Evolutionary conservation across 2,113 vertebrate species (phyloP), one percentile per base, ranked within the genome.

Genomic region (Epinephelus fuscoguttatus): DNA sequence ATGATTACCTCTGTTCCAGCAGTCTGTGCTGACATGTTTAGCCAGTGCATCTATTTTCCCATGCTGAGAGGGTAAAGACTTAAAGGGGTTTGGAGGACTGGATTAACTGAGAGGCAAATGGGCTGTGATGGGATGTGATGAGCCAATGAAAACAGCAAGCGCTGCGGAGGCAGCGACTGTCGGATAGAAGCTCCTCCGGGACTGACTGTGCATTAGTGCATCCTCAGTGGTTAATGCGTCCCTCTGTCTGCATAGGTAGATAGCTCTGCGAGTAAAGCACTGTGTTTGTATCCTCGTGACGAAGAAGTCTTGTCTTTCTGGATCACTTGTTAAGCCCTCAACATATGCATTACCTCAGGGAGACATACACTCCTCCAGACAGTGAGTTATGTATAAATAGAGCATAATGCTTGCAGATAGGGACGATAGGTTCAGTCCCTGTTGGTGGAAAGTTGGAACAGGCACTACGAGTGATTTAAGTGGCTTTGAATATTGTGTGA

Each of bases 71-170:
- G 60, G 59, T 80, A 84, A 88, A 88, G 86, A 90, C 75, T 88
- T 76, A 71, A 30, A 86, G 67, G 70, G 63, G 70, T 88, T 82
- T 63, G 79, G 81, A 80, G 62, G 75, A 89, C 73, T 70, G 82
- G 89, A 92, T 84, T 84, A 91, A 79, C 78, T 18, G 82, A 90
- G 91, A 90, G 70, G 89, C 77, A 91, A 93, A 93, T 93, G 91
- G 89, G 82, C 86, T 88, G 83, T 89, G 91, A 93, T 92, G 75
- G 81, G 88, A 88, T 67, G 87, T 82, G 91, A 94, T 85, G 91
- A 92, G 84, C 84, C 90, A 77, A 70, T 49, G 84, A 88, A 79
- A 85, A 80, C 68, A 74, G 73, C 77, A 23, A 15, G 45, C 18
- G 33, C 88, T 81, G 88, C 90, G 87, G 78, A 89, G 85, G 88